Base-by-base conservation (phyloP, 2,888 invertebrate species). In the Chrysina gloriosa region DNA sequence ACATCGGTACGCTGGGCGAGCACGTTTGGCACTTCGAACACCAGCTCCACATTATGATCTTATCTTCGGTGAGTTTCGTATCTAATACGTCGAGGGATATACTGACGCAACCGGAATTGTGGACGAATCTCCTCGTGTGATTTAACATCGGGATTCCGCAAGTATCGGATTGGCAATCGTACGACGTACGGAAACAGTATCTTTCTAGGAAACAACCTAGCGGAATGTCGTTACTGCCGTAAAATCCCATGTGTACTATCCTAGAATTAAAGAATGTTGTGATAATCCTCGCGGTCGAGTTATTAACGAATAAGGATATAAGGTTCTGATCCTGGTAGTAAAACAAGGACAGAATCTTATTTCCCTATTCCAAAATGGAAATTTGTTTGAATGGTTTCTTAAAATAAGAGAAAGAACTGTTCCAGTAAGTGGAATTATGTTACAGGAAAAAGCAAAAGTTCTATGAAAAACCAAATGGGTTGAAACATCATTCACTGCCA, bases 181-280 rank as follows among this genome's bases (percentile, higher is more conserved):
- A 96, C 1, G 92, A 89, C 4, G 90, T 86, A 67, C 93, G 90
- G 81, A 97, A 94, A 82, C 97, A 98, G 80, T 97, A 97, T 67
- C 93, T 89, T 79, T 97, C 94, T 47, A 99, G 85, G 80, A 98
- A 99, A 71, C 92, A 92, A 31, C 98, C 98, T 47, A 99, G 84
- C 0, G 97, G 93, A 75, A 98, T 96, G 82, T 99, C 99, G 79
- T 97, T 95, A 19, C 91, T 88, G 0, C 96, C 96, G 83, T 99
- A 99, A 85, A 97, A 94, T 78, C 95, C 93, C 96, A 99, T 98
- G 65, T 90, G 90, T 0, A 95, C 92, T 63, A 95, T 89, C 91
- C 92, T 92, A 74, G 21, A 79, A 78, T 14, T 29, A 65, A 63
- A 23, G 11, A 21, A n/a, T n/a, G n/a, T n/a, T n/a, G n/a, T n/a